These are phyloP conservation scores for Hydraecia micacea DNA, from an alignment of 2,888 invertebrate genomes.

Conservation along the genomic window DNA sequence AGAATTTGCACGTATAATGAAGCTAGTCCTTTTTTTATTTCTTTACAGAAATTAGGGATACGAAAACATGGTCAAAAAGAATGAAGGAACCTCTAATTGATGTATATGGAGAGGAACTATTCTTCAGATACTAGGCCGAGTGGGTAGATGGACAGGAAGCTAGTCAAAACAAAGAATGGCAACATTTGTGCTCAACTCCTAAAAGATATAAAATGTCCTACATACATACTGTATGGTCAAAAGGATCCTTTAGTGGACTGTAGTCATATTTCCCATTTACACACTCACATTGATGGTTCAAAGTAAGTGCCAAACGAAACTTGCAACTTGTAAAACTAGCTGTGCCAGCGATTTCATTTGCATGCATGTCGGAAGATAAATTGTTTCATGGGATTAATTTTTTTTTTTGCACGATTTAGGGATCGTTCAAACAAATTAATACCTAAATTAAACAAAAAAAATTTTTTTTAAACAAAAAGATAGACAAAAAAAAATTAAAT, in stretches of 20 bases:
- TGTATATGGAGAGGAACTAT: constrained; percentile 93
- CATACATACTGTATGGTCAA: constrained; percentile 95
- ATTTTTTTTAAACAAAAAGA: too few relatives aligned
- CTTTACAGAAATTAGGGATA: constrained; percentile 92
- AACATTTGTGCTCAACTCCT: constrained; percentile 93
- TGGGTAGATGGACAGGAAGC: constrained; percentile 93
- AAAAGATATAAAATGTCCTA: constrained; percentile 92
- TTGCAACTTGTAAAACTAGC: not conserved
- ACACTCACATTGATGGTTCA: constrained; percentile 92
- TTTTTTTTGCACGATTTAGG: too few relatives aligned
- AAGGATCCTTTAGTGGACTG: constrained; percentile 94
- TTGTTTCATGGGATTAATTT: too few relatives aligned
- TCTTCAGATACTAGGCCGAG: constrained; percentile 92
- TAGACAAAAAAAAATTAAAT: too few relatives aligned
- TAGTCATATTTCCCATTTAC: constrained; percentile 93
- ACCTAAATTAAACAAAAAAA: too few relatives aligned
- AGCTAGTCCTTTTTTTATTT: not conserved
- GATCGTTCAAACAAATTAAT: too few relatives aligned
- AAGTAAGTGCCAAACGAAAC: constrained; percentile 83
- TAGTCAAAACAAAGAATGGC: constrained; percentile 91
- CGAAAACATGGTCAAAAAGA: constrained; percentile 94
- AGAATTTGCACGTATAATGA: too few relatives aligned
- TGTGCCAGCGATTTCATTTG: too few relatives aligned
- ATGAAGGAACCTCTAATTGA: constrained; percentile 93
- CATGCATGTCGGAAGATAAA: too few relatives aligned